Percentiles rank a stretch among this genome's conserved stretches.
These are phyloP conservation scores for Ceratina calcarata DNA, from an alignment of 1,140 invertebrate species.

Conservation along the genomic window DNA sequence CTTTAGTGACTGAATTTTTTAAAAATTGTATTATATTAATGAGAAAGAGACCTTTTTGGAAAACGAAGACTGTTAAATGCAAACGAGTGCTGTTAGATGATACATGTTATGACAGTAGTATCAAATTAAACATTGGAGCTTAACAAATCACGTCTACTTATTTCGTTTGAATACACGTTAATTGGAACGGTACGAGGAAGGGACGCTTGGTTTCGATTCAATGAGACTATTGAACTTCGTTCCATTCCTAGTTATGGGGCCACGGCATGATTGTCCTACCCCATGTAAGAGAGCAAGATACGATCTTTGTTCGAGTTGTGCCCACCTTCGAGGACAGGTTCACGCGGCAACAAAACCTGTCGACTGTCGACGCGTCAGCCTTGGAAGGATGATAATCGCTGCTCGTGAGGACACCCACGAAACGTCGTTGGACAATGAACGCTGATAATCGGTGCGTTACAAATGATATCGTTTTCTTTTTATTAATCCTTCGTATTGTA, in stretches of 20 bases:
- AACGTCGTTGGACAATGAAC: conserved; percentile 46
- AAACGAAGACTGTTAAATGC: too few relatives aligned
- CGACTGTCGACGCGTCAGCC: conserved; percentile 53
- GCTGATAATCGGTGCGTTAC: conserved; percentile 37
- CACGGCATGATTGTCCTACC: conserved; percentile 67
- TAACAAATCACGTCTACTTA: too few relatives aligned
- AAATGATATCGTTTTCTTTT: conserved; percentile 17
- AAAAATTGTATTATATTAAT: too few relatives aligned
- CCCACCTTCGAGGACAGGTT: conserved; percentile 52
- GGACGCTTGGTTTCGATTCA: too few relatives aligned
- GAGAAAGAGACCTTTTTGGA: too few relatives aligned
- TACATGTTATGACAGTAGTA: too few relatives aligned
- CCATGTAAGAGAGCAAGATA: conserved; percentile 67
- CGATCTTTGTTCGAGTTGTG: conserved; percentile 66
- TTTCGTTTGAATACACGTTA: too few relatives aligned
- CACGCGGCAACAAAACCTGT: conserved; percentile 56
- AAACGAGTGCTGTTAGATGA: too few relatives aligned
- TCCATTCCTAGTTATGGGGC: neutral
- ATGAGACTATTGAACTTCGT: too few relatives aligned
- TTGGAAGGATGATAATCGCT: conserved; percentile 59
- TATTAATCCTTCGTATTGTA: neutral
- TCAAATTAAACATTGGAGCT: too few relatives aligned
- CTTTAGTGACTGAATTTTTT: too few relatives aligned
- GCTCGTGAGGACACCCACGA: conserved; percentile 45
- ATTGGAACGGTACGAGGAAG: too few relatives aligned